Conservation (phyloP, 2,113 vertebrate genomes). For the Nanorana parkeri region DNA sequence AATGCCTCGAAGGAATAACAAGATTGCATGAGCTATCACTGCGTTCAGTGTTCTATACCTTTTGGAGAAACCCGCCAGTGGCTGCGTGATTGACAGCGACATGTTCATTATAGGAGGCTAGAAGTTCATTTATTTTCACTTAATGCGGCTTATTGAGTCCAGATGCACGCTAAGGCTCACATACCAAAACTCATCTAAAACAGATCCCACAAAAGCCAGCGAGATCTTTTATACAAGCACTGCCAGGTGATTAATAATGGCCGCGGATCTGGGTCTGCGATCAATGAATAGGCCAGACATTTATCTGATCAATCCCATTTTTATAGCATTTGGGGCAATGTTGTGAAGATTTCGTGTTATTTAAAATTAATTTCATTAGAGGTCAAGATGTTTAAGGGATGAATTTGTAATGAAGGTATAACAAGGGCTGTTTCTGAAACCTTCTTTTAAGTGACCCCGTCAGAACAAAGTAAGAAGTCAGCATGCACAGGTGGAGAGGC, state of each 20-base stretch:
- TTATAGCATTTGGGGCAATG: background rate
- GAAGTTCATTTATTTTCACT: slow-evolving; percentile 38
- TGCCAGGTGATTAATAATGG: background rate
- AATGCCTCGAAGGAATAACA: background rate
- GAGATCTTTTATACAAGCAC: slow-evolving; percentile 27
- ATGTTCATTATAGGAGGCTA: slow-evolving; percentile 12
- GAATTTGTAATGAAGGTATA: background rate
- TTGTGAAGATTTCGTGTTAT: background rate
- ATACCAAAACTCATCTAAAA: slow-evolving; percentile 30
- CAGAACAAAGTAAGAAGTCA: too few species aligned
- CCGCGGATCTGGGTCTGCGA: background rate
- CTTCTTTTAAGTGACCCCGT: too few species aligned
- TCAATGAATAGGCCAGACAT: background rate
- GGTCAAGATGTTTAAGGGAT: background rate
- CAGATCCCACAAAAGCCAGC: slow-evolving; percentile 33
- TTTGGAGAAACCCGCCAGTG: background rate
- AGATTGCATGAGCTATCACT: background rate
- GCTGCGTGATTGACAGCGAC: slow-evolving; percentile 8
- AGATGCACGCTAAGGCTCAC: slow-evolving; percentile 32
- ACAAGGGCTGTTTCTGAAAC: background rate
- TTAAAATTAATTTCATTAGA: slow-evolving; percentile 15
- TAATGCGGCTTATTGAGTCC: slow-evolving; percentile 31
- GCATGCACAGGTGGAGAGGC: too few species aligned
- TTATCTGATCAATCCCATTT: background rate
- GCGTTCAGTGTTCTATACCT: background rate